Conservation (phyloP, 2,113 vertebrate genomes). For the Falcunculus frontatus region DNA sequence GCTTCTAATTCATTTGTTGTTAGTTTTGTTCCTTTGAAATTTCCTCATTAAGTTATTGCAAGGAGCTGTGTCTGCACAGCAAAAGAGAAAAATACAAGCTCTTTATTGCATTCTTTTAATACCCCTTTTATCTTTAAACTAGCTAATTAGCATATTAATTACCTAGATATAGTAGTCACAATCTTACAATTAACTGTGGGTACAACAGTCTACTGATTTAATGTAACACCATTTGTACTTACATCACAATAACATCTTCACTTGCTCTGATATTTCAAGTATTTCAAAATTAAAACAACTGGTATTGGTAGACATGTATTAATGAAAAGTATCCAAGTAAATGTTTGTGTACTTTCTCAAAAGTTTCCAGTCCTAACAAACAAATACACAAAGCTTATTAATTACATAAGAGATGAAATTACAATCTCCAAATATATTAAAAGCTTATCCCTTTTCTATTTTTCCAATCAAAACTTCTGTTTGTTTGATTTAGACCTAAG, state of each 20-base stretch:
- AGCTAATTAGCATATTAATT: constrained; percentile 53
- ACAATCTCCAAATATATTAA: background rate
- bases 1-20: constrained; percentile 12
- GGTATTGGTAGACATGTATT: background rate
- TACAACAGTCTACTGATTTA: background rate
- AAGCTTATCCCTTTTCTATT: background rate
- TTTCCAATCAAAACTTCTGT: background rate
- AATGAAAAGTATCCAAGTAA: fast-evolving
- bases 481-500: background rate
- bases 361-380: background rate
- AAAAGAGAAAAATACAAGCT: constrained; percentile 26
- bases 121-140: constrained; percentile 22
- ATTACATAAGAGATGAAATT: background rate
- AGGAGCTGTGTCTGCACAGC: constrained; percentile 22
- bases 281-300: background rate
- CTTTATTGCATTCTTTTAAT: constrained; percentile 11
- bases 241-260: background rate
- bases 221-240: background rate
- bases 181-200: background rate
- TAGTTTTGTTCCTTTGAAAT: constrained; percentile 39
- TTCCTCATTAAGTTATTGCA: constrained; percentile 37
- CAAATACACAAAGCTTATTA: background rate
- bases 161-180: background rate
- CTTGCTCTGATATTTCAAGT: background rate
- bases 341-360: background rate